A percentile compares a stretch with the other conserved stretches of the same genome.
These are phyloP conservation scores for Pachydiplax longipennis DNA, from an alignment of 2,888 invertebrate species.

Conservation along the genomic window DNA sequence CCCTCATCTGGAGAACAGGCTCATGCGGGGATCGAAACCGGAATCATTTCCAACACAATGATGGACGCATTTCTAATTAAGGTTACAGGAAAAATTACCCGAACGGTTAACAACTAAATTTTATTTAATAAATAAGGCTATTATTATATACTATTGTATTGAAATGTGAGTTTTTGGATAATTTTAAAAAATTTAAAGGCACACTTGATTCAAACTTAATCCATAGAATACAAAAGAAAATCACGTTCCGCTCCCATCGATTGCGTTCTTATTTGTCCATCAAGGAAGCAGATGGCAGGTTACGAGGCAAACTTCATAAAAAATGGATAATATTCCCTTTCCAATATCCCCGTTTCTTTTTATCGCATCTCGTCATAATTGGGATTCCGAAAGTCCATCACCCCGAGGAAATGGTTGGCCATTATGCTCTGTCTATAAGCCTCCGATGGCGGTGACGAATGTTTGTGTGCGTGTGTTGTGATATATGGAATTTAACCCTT, in stretches of 20 bases:
- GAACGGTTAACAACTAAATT: too few species aligned
- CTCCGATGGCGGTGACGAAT: background rate
- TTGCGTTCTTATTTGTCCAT: background rate
- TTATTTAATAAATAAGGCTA: too few species aligned
- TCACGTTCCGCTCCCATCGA: background rate
- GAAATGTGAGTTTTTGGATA: too few species aligned
- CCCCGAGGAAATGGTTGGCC: conserved; percentile 3
- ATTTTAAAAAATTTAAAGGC: too few species aligned
- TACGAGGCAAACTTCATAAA: background rate
- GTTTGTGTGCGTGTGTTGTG: background rate
- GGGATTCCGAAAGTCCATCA: conserved; percentile 26
- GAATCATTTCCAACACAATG: too few species aligned
- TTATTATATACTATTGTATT: too few species aligned
- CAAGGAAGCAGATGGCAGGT: background rate
- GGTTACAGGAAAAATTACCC: too few species aligned
- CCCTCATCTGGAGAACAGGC: too few species aligned
- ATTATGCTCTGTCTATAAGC: background rate
- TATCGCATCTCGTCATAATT: conserved; percentile 4
- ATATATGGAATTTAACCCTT: conserved; percentile 8
- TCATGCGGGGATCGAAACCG: too few species aligned
- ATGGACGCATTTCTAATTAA: too few species aligned
- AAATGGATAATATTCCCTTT: background rate
- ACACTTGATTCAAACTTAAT: too few species aligned
- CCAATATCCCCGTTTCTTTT: background rate
- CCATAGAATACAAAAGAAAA: background rate